Evolutionary conservation across 92 coral and sea anemone genomes (phyloP).

Genomic region (Epizoanthus scotinus): DNA sequence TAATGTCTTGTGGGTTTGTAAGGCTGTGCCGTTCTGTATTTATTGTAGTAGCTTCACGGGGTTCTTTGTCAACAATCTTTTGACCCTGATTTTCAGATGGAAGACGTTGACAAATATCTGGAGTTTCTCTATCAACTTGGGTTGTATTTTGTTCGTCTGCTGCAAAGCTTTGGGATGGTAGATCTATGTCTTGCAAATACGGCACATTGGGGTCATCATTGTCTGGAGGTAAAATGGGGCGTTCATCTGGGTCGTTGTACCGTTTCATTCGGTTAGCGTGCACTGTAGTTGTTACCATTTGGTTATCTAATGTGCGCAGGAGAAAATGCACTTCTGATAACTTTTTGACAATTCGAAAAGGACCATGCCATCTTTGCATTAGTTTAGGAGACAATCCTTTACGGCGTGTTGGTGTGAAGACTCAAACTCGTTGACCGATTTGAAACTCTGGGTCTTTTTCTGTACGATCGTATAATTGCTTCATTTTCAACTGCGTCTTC

Average conservation of each 20-base stretch:
- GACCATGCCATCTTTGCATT: neutral
- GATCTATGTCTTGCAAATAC: too few species aligned
- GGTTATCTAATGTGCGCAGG: conserved; percentile 42
- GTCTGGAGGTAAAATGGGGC: conserved; percentile 50
- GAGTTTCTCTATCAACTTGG: too few species aligned
- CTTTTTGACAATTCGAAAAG: conserved; percentile 45
- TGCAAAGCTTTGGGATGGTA: too few species aligned
- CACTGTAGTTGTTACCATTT: conserved; percentile 45
- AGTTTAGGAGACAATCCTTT: neutral
- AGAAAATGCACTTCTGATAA: conserved; percentile 56
- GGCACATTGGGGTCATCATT: too few species aligned
- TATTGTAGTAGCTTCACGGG: too few species aligned
- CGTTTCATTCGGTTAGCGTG: conserved; percentile 59
- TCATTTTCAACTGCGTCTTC: too few species aligned
- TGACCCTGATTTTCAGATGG: too few species aligned
- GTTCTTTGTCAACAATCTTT: too few species aligned
- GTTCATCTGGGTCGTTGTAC: conserved; percentile 33
- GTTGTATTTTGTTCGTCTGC: too few species aligned
- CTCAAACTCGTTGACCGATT: neutral
- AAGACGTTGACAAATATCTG: too few species aligned
- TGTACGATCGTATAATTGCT: too few species aligned
- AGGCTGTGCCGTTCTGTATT: too few species aligned
- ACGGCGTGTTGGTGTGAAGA: neutral
- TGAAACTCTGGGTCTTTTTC: neutral
- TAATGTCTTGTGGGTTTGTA: neutral